phyloP scores from a whole-genome alignment of 2,888 invertebrate genomes.

The Meteorus cinctellus region DNA sequence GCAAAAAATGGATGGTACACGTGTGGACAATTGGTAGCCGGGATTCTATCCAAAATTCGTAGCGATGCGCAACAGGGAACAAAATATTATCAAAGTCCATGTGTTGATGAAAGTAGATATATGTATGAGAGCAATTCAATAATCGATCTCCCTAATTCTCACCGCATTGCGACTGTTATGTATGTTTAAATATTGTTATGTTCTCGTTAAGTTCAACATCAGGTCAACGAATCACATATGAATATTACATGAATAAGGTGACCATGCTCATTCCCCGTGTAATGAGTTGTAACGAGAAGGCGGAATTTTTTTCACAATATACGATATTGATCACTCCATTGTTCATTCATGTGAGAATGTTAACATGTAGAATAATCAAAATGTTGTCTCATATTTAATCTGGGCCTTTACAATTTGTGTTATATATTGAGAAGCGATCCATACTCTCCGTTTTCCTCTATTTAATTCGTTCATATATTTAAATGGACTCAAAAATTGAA shows the following conservation, averaged over 20 bases:
- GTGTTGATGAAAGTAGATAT: background rate
- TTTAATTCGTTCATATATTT: too few relatives aligned
- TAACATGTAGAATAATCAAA: too few relatives aligned
- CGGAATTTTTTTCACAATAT: too few relatives aligned
- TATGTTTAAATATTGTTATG: background rate
- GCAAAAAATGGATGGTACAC: background rate
- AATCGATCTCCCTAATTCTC: conserved; percentile 1
- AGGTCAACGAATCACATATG: background rate
- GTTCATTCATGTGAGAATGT: too few relatives aligned
- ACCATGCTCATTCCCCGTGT: too few relatives aligned
- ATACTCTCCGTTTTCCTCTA: too few relatives aligned
- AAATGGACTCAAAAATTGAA: background rate
- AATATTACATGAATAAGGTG: background rate
- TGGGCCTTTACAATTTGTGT: too few relatives aligned
- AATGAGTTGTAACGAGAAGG: too few relatives aligned
- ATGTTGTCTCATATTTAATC: too few relatives aligned
- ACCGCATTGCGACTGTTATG: conserved; percentile 7
- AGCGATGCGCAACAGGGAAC: background rate
- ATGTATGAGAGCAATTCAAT: background rate
- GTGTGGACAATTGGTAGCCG: background rate
- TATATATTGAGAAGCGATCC: too few relatives aligned
- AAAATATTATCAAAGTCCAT: background rate
- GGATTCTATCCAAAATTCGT: background rate
- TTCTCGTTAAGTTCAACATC: too few relatives aligned
- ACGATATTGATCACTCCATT: too few relatives aligned